phyloP scores from a whole-genome alignment of 64 coral and sea anemone genomes.

The Porites australiensis region DNA sequence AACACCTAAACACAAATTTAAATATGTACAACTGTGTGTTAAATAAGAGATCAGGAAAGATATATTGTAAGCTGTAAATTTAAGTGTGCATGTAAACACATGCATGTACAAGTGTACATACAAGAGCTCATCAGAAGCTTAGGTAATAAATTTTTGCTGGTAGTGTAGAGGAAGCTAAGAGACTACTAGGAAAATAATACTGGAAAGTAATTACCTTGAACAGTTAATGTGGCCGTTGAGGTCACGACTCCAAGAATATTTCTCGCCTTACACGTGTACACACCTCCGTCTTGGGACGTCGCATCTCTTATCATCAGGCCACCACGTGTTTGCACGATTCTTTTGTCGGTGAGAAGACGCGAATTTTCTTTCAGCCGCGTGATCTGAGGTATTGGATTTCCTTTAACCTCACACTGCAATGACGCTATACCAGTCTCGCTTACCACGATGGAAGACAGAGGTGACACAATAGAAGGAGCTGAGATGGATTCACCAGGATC shows the following conservation, averaged over 20 bases:
- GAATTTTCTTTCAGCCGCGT: constrained; percentile 62
- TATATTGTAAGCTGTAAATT: too few species aligned
- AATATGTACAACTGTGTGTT: too few species aligned
- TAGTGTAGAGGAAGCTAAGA: too few species aligned
- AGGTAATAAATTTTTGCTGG: too few species aligned
- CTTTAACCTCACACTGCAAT: constrained; percentile 54
- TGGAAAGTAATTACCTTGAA: neutral
- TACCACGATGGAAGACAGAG: neutral
- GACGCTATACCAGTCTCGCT: constrained; percentile 34
- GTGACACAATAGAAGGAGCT: constrained; percentile 23
- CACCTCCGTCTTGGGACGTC: constrained; percentile 11
- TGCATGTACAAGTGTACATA: too few species aligned
- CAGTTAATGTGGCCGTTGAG: neutral
- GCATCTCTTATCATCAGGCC: constrained; percentile 6
- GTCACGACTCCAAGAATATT: neutral
- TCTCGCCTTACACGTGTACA: neutral
- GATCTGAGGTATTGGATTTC: constrained; percentile 48
- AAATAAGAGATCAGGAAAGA: too few species aligned
- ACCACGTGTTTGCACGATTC: neutral
- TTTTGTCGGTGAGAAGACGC: neutral
- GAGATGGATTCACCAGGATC: constrained; percentile 20
- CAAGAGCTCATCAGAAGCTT: too few species aligned
- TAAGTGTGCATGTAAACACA: too few species aligned
- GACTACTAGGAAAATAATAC: too few species aligned
- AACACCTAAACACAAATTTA: too few species aligned